Percentiles rank a stretch among this genome's conserved stretches.
phyloP scores from a whole-genome alignment of 2,888 invertebrate species.

The Agrilus biguttatus region DNA sequence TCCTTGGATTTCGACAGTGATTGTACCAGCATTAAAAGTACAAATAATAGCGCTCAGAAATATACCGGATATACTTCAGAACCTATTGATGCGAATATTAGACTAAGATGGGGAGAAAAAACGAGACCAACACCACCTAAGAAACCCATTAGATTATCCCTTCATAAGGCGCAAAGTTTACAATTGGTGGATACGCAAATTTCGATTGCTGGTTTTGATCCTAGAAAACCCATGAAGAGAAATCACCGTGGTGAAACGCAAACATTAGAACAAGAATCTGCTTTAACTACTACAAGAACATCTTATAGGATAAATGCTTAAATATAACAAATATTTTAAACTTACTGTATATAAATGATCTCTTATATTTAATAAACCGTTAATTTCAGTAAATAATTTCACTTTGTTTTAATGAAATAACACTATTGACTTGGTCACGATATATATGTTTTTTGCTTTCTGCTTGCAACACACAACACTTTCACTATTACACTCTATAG shows the following conservation, averaged over 20 bases:
- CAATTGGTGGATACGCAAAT: slow-evolving; percentile 49
- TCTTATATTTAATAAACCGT: too few relatives aligned
- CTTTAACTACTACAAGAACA: too few relatives aligned
- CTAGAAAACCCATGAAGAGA: slow-evolving; percentile 44
- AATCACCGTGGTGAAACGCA: slow-evolving; percentile 38
- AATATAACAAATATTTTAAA: too few relatives aligned
- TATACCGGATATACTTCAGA: slow-evolving; percentile 44
- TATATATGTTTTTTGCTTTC: too few relatives aligned
- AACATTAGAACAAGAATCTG: too few relatives aligned
- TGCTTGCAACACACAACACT: too few relatives aligned
- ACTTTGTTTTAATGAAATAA: too few relatives aligned
- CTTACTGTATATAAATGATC: too few relatives aligned
- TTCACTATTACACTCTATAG: too few relatives aligned
- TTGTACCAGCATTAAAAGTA: slow-evolving; percentile 16
- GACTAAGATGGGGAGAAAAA: slow-evolving; percentile 26
- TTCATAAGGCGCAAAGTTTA: slow-evolving; percentile 71
- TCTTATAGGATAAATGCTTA: too few relatives aligned
- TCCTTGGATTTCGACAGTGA: slow-evolving; percentile 71
- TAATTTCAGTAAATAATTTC: too few relatives aligned
- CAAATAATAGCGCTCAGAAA: slow-evolving; percentile 11
- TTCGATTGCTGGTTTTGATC: slow-evolving; percentile 14
- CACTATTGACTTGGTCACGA: too few relatives aligned
- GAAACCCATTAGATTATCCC: slow-evolving; percentile 66
- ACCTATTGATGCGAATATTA: slow-evolving; percentile 35
- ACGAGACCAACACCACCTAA: slow-evolving; percentile 68